Evolutionary conservation across 30 jellyfish, hydroid and myxozoan genomes (phyloP), one percentile per base, ranked within the genome.

Genomic region (Aurelia aurita complex sp. Pacific): DNA sequence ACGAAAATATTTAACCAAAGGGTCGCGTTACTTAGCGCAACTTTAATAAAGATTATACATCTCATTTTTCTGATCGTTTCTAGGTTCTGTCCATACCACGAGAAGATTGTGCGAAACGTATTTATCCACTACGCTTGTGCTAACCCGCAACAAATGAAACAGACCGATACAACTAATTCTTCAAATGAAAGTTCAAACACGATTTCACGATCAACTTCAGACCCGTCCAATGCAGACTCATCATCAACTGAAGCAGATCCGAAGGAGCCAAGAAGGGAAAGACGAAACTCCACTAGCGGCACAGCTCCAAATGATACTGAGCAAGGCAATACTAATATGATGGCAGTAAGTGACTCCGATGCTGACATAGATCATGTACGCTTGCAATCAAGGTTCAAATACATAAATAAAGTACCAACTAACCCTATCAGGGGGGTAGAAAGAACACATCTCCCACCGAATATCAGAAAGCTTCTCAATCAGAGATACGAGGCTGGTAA

Each of bases 61-160:
- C 11, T 61, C 36, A 61, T 12, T n/a, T 9, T 61, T 17, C 70
- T 61, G 32, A n/a, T 64, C n/a, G 5, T 18, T 54, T 82, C 55
- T 50, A 84, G 93, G 85, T 84, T 84, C 59, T 84, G 93, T 50
- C 8, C 82, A 35, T 84, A 84, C 43, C 93, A 84, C 62, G 87
- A 73, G 46, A 64, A 84, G 19, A 86, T 84, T 12, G 80, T 84
- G 35, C 78, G 82, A 42, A 86, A 60, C 35, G 93, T 84, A 12
- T 77, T 54, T 50, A 73, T 42, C 43, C 80, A 70, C 64, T 62
- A 71, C 18, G 76, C 93, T 3, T 29, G 70, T 16, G 51, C 40
- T 8, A 55, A 46, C n/a, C 57, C 57, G 8, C 81, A 40, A 18
- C 80, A 51, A 23, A 40, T 18, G 33, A 34, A 34, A 19, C 62